Base-by-base conservation (phyloP, 2,888 invertebrate species). In the Drosophila algonquin region DNA sequence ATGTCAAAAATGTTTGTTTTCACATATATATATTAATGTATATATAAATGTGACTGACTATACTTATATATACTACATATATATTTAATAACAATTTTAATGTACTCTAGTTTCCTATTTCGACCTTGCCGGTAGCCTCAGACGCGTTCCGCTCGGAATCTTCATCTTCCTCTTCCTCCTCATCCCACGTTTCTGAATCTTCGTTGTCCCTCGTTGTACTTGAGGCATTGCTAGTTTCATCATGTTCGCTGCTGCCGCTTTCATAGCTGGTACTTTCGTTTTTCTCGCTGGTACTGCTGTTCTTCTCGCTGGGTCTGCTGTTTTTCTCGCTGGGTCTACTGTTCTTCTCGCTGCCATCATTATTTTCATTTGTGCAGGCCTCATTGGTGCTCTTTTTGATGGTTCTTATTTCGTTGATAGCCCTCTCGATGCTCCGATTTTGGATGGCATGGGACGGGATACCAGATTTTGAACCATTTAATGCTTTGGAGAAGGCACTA, bases 401-500 rank as follows among this genome's bases (percentile, higher is more conserved):
- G 12, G 5, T 12, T 14, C 21, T 21, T 12, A 21, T 7, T 21
- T 53, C 53, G 14, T 8, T 40, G 14, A 21, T 18, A n/a, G 32
- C 44, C n/a, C 5, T 12, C 2, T 44, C 3, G 4, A 10, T 10
- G 10, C 24, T 47, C 12, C 32, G 10, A 3, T 61, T 12, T 2
- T 32, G 55, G 10, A 10, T 14, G 7, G 7, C 40, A 40, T 40
- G 40, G 14, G 14, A 40, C 6, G 14, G 14, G 14, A 5, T 7
- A 6, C 14, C 40, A n/a, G 40, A 40, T n/a, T 40, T 40, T 7
- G 14, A 40, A 1, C 2, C 40, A n/a, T 40, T 6, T 6, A 14
- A 40, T n/a, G 86, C 62, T 16, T 80, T 81, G 27, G 78, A 82
- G 30, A 57, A 82, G 6, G 58, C 59, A 71, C 64, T 74, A 32